Evolutionary conservation across 2,797 vertebrate species (phyloP).

Genomic region (Hylomyscus alleni): DNA sequence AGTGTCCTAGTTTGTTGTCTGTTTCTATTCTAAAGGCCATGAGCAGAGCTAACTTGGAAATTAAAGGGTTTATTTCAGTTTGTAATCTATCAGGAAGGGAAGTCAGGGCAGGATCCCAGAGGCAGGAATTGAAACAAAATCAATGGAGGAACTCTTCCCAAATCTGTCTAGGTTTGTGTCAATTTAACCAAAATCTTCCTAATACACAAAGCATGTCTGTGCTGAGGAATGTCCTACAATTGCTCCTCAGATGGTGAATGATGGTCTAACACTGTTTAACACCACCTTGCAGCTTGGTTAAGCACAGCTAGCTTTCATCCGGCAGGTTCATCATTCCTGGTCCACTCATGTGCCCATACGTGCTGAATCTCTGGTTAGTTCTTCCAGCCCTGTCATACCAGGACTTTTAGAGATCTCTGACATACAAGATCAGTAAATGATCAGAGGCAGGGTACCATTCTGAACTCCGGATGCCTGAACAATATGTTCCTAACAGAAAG

Average conservation of each 20-base stretch:
- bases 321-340: too few species aligned
- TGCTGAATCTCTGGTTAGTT: not conserved
- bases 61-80: not conserved
- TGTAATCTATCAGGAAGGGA: not conserved
- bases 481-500: too few species aligned
- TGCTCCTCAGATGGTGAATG: not conserved
- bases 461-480: not conserved
- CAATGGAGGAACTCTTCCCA: not conserved
- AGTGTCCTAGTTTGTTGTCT: not conserved
- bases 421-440: not conserved
- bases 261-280: not conserved
- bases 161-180: not conserved
- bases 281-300: not conserved
- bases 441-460: not conserved
- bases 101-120: not conserved
- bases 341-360: too few species aligned
- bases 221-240: not conserved
- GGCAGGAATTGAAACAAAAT: not conserved
- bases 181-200: not conserved
- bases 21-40: not conserved
- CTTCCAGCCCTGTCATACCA: not conserved
- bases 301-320: not conserved
- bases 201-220: not conserved
- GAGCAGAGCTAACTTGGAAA: not conserved
- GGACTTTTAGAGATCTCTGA: not conserved